These are phyloP conservation scores for Caenorhabditis tropicalis DNA, from an alignment of 1,140 invertebrate genomes.

Conservation along the genomic window DNA sequence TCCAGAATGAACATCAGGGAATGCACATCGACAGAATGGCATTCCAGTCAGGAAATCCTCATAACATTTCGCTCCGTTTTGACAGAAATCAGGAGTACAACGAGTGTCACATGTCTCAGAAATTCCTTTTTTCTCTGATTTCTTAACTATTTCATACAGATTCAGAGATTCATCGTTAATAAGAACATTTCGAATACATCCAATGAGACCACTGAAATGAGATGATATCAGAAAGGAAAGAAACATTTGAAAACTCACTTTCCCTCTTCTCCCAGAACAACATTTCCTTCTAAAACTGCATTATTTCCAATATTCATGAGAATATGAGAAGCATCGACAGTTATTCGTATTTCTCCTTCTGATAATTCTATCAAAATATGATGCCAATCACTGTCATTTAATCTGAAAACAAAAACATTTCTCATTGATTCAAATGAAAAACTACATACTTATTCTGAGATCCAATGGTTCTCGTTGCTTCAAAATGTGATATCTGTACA, in stretches of 20 bases:
- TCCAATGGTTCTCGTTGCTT: not conserved
- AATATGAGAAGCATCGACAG: conserved; percentile 34
- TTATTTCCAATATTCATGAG: conserved; percentile 18
- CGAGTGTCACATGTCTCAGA: conserved; percentile 1
- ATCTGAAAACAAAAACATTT: conserved; percentile 4
- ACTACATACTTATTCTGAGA: conserved; percentile 39
- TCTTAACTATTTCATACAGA: not conserved
- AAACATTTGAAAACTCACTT: not conserved
- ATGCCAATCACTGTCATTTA: conserved; percentile 50
- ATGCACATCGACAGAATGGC: conserved; percentile 25
- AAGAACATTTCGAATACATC: conserved; percentile 29
- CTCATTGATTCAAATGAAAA: not conserved
- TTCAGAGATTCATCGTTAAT: conserved; percentile 21
- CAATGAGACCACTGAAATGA: conserved; percentile 39
- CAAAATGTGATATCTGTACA: not conserved
- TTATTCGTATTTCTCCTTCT: conserved; percentile 29
- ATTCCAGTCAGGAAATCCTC: conserved; percentile 38
- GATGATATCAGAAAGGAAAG: not conserved
- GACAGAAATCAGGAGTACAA: conserved; percentile 24
- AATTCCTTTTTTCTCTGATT: not conserved
- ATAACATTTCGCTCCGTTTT: conserved; percentile 46
- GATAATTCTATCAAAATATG: conserved; percentile 25
- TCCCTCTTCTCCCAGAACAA: not conserved
- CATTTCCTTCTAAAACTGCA: conserved; percentile 20
- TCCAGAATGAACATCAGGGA: conserved; percentile 48